A percentile compares a stretch with the other conserved stretches of the same genome.
Evolutionary conservation across 2,797 vertebrate genomes (phyloP).

Genomic region (Hypotaenidia okinawae): DNA sequence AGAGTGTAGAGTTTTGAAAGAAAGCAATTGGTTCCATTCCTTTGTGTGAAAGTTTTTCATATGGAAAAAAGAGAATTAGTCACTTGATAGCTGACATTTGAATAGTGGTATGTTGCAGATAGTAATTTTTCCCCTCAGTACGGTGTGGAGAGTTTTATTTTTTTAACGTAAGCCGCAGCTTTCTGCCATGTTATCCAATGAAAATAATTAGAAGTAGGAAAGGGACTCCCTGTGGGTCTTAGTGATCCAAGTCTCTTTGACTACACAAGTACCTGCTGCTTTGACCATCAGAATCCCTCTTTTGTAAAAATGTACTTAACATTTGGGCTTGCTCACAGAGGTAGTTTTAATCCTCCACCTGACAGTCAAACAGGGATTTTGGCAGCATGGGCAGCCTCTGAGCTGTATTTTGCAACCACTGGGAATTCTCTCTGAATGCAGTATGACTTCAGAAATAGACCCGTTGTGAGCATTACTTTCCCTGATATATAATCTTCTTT

Average conservation of each 20-base stretch:
- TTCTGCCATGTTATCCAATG: neutral
- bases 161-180: neutral
- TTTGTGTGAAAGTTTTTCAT: neutral
- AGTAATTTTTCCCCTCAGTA: neutral
- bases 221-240: neutral
- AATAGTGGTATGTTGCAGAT: neutral
- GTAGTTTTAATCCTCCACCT: neutral
- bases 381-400: neutral
- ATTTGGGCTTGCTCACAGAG: neutral
- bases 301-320: neutral
- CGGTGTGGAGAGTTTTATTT: neutral
- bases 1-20: neutral
- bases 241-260: neutral
- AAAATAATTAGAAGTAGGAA: neutral
- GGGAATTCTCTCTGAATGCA: neutral
- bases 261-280: neutral
- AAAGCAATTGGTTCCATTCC: neutral
- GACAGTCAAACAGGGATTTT: neutral
- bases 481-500: neutral
- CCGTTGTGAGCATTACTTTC: neutral
- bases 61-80: slow-evolving; percentile 4
- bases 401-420: neutral
- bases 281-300: neutral
- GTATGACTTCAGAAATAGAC: neutral
- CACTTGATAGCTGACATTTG: neutral